Evolutionary conservation across 2,888 invertebrate species (phyloP).

Genomic region (Lasioglossum morio): DNA sequence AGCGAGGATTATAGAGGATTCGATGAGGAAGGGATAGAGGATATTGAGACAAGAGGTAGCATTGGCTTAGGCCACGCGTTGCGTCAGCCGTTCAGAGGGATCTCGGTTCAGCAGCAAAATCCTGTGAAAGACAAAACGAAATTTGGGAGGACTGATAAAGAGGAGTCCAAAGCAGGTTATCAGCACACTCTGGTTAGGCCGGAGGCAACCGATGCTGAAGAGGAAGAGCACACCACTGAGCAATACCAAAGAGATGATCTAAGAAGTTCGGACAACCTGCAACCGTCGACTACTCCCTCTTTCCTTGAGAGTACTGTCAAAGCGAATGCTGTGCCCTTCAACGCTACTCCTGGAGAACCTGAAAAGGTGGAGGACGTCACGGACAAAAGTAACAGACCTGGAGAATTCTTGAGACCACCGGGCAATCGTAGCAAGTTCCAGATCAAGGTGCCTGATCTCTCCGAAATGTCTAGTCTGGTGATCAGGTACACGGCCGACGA

Average conservation of each 20-base stretch:
- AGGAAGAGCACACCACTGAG: constrained; percentile 19
- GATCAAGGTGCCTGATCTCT: constrained; percentile 69
- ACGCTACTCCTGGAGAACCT: background rate
- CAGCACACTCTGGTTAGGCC: constrained; percentile 5
- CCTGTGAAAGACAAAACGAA: constrained; percentile 15
- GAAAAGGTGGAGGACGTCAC: background rate
- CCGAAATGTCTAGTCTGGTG: constrained; percentile 30
- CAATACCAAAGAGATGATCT: constrained; percentile 34
- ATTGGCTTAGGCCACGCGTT: constrained; percentile 64
- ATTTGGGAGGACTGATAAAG: background rate
- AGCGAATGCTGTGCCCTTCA: background rate
- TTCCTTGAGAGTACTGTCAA: constrained; percentile 35
- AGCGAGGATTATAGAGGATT: constrained; percentile 2
- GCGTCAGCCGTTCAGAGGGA: constrained; percentile 32
- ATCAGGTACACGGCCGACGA: constrained; percentile 34
- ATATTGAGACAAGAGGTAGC: constrained; percentile 60
- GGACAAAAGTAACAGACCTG: constrained; percentile 29
- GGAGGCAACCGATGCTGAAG: background rate
- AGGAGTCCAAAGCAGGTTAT: background rate
- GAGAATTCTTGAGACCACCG: constrained; percentile 63
- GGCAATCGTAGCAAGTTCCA: constrained; percentile 60
- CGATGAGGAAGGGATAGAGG: constrained; percentile 38
- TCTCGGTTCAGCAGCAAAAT: constrained; percentile 38
- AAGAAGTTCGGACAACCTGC: background rate
- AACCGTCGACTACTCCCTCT: constrained; percentile 22